Evolutionary conservation across 2,113 vertebrate species (phyloP).

Genomic region (Leptocoma aspasia): DNA sequence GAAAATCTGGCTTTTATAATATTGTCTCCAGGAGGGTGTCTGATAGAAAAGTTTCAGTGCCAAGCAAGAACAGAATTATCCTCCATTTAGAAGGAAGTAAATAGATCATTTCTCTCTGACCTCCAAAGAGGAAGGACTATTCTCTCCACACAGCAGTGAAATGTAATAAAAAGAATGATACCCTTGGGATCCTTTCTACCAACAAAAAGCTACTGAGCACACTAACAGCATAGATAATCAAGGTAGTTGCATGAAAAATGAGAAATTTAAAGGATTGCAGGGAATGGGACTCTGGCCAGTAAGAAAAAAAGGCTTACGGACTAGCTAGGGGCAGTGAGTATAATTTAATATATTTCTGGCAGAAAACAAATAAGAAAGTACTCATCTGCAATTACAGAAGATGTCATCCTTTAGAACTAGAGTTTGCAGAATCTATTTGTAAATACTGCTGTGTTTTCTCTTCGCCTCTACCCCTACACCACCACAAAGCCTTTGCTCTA

Average conservation of each 20-base stretch:
- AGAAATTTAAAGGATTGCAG: constrained; percentile 51
- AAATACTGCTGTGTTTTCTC: neutral
- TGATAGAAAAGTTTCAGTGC: constrained; percentile 10
- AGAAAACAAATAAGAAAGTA: constrained; percentile 52
- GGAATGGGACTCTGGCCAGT: constrained; percentile 24
- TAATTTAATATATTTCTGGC: constrained; percentile 64
- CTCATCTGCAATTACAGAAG: constrained; percentile 58
- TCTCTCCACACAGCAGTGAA: neutral
- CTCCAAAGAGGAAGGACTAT: constrained; percentile 23
- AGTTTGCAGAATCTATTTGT: constrained; percentile 53
- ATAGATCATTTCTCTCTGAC: constrained; percentile 28
- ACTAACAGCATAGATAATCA: constrained; percentile 47
- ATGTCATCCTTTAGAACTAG: constrained; percentile 45
- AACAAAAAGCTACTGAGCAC: constrained; percentile 30
- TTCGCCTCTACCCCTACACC: neutral
- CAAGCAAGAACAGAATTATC: constrained; percentile 48
- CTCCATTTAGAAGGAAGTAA: constrained; percentile 44
- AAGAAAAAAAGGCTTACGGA: constrained; percentile 15
- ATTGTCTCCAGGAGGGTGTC: constrained; percentile 12
- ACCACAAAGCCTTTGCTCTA: neutral
- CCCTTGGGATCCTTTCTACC: neutral
- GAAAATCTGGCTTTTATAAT: constrained; percentile 40
- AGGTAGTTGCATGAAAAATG: constrained; percentile 46
- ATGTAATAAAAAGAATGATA: constrained; percentile 48
- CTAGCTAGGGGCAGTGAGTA: constrained; percentile 13